Conservation (phyloP, 2,797 vertebrate species). For the Vespertilio murinus region DNA sequence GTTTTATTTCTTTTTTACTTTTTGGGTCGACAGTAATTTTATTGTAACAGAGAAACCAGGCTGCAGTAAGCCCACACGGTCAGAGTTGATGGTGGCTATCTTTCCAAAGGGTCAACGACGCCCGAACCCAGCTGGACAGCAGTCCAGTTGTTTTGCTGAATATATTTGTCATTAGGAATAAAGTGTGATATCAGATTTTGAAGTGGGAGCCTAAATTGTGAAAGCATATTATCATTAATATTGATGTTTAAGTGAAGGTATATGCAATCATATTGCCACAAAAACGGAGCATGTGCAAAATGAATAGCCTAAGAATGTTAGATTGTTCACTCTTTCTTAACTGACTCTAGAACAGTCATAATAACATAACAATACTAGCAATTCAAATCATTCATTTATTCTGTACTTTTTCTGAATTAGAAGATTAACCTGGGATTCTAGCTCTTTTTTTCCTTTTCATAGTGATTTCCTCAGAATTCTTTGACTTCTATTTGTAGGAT, state of each 20-base stretch:
- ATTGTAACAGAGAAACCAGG: slow-evolving; percentile 73
- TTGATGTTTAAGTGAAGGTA: not conserved
- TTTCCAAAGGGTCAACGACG: not conserved
- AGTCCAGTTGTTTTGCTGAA: not conserved
- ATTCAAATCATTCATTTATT: not conserved
- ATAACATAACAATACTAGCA: not conserved
- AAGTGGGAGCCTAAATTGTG: slow-evolving; percentile 34
- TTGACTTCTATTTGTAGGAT: not conserved
- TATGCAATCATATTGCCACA: not conserved
- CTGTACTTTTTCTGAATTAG: not conserved
- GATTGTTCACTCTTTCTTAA: not conserved
- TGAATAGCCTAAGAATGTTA: not conserved
- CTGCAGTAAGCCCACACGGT: slow-evolving; percentile 42
- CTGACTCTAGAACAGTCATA: not conserved
- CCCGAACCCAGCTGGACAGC: not conserved
- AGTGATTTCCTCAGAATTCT: slow-evolving; percentile 9
- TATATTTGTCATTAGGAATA: slow-evolving; percentile 11
- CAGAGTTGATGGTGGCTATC: slow-evolving; percentile 29
- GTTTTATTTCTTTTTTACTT: no score
- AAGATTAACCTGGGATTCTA: not conserved
- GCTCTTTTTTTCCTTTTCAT: not conserved
- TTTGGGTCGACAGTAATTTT: slow-evolving; percentile 61
- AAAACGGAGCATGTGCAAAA: not conserved
- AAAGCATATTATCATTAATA: not conserved
- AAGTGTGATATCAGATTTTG: slow-evolving; percentile 9